Percentiles rank a stretch among this genome's conserved stretches.
phyloP scores from a whole-genome alignment of 64 coral and sea anemone genomes.

The Dendrophyllia cribrosa region DNA sequence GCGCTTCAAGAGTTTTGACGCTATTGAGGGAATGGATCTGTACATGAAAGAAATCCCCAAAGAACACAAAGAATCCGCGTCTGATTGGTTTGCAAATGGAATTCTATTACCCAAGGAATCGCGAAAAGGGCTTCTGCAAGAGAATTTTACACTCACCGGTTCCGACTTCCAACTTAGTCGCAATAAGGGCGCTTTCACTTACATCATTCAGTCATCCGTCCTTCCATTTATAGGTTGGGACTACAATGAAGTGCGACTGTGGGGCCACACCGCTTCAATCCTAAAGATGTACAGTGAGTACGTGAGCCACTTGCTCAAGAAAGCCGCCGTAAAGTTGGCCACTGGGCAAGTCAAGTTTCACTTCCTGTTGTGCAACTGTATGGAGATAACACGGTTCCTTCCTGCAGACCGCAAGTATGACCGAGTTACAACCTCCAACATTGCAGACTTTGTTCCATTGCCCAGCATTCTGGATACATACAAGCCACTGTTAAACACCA shows the following conservation, averaged over 20 bases:
- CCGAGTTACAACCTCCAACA: conserved; percentile 51
- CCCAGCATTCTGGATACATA: neutral
- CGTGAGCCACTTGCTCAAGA: conserved; percentile 36
- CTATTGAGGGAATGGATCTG: neutral
- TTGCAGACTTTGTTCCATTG: conserved; percentile 45
- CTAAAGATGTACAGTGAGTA: conserved; percentile 55
- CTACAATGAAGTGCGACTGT: conserved; percentile 15
- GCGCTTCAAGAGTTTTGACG: neutral
- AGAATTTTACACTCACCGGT: conserved; percentile 58
- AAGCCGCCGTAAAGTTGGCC: conserved; percentile 14
- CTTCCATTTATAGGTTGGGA: conserved; percentile 54
- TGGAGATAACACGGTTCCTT: conserved; percentile 25
- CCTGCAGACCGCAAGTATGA: conserved; percentile 30
- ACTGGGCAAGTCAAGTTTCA: conserved; percentile 22
- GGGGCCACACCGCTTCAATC: neutral
- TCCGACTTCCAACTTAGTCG: neutral
- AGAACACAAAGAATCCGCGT: conserved; percentile 44
- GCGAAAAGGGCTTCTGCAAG: neutral
- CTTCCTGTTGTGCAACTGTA: conserved; percentile 55
- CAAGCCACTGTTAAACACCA: conserved; percentile 35
- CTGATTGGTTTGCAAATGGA: conserved; percentile 60
- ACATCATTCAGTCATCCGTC: conserved; percentile 17
- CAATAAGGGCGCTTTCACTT: neutral
- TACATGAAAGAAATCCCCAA: conserved; percentile 55
- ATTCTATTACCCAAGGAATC: conserved; percentile 26